Percentiles rank a stretch among this genome's conserved stretches.
These are phyloP conservation scores for Lepilemur septentrionalis DNA, from an alignment of 2,797 vertebrate species.

Conservation along the genomic window DNA sequence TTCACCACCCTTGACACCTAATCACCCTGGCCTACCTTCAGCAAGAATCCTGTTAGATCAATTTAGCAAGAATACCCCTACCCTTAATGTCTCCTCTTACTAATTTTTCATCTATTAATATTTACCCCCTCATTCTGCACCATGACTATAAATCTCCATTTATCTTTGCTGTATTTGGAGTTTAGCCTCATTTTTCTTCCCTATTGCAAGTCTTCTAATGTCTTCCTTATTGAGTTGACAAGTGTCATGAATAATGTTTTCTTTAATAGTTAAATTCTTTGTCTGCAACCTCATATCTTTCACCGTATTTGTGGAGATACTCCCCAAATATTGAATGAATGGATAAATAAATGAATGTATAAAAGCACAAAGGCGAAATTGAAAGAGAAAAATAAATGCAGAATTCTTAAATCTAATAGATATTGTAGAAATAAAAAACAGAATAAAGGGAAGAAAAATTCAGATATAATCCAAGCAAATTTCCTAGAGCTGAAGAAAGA, in stretches of 20 bases:
- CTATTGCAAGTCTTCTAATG: neutral
- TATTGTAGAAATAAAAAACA: neutral
- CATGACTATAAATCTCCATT: neutral
- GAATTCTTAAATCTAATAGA: neutral
- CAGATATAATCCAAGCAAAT: neutral
- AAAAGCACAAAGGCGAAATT: neutral
- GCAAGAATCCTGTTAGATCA: neutral
- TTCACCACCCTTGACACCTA: neutral
- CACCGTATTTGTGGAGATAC: neutral
- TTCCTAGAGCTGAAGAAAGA: neutral
- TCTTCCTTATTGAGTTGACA: neutral
- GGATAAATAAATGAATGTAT: neutral
- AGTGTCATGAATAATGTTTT: neutral
- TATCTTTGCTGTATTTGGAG: neutral
- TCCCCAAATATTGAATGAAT: neutral
- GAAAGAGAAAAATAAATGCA: neutral
- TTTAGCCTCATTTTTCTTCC: neutral
- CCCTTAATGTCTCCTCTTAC: neutral
- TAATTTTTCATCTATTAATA: neutral
- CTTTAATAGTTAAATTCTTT: neutral
- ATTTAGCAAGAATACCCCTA: neutral
- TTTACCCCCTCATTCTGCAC: neutral
- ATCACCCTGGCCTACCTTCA: neutral
- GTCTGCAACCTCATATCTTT: neutral
- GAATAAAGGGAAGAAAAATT: neutral